Conservation (phyloP, 2,113 vertebrate species). For the Eulacestoma nigropectus region DNA sequence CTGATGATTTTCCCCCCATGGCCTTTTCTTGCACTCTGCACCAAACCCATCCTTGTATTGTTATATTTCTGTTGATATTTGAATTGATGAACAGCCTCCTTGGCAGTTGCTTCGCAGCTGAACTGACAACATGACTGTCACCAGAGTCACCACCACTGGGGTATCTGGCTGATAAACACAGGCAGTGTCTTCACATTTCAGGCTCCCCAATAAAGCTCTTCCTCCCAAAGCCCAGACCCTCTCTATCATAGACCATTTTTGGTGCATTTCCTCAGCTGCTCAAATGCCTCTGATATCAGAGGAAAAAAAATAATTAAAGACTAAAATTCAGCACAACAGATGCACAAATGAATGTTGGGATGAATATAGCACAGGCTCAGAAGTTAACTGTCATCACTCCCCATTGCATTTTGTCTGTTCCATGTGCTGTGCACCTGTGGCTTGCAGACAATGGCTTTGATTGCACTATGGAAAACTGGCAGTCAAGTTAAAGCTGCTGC, state of each 20-base stretch:
- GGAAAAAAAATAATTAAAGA: neutral
- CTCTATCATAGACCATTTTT: neutral
- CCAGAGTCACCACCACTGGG: neutral
- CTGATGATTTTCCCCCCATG: neutral
- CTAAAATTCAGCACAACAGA: conserved; percentile 47
- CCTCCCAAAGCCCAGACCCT: neutral
- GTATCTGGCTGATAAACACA: neutral
- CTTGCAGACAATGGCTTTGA: conserved; percentile 61
- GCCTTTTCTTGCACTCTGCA: neutral
- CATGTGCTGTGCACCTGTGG: conserved; percentile 63
- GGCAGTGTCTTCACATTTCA: neutral
- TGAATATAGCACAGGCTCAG: conserved; percentile 11
- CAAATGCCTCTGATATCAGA: neutral
- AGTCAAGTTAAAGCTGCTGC: conserved; percentile 27
- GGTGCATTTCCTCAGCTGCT: conserved; percentile 9
- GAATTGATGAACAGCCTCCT: neutral
- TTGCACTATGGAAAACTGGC: conserved; percentile 44
- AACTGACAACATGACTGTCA: neutral
- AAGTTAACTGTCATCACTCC: conserved; percentile 54
- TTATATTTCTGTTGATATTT: neutral
- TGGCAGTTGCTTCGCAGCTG: neutral
- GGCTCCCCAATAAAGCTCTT: neutral
- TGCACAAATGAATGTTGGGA: conserved; percentile 46
- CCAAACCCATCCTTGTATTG: neutral
- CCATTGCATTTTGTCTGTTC: conserved; percentile 55